Conservation (phyloP, 2,888 invertebrate species). For the Camponotus fellah region DNA sequence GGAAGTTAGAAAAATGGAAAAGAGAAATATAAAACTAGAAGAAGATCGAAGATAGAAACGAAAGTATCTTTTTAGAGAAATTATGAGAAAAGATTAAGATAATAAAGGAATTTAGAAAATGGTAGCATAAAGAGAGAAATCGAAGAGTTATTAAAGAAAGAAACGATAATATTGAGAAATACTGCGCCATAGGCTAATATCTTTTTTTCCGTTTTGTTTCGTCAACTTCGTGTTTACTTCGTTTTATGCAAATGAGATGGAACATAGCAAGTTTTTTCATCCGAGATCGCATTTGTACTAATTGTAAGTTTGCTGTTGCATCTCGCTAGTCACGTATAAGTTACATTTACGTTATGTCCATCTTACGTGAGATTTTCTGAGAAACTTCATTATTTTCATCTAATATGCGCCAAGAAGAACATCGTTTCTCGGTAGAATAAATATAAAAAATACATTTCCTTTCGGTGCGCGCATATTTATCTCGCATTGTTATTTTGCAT, state of each 20-base stretch:
- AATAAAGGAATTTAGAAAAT: neutral
- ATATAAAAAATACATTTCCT: neutral
- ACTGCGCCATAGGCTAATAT: neutral
- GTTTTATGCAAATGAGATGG: slow-evolving; percentile 22
- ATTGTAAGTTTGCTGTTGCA: neutral
- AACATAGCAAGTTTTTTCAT: slow-evolving; percentile 2
- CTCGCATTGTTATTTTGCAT: neutral
- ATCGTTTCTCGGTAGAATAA: neutral
- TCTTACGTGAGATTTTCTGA: neutral
- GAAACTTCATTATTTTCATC: slow-evolving; percentile 6
- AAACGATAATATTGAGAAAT: slow-evolving; percentile 11
- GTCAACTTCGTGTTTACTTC: slow-evolving; percentile 20
- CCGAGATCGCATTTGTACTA: neutral
- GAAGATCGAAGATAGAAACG: neutral
- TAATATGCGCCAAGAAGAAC: neutral
- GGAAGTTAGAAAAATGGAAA: too few relatives aligned
- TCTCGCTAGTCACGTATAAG: slow-evolving; percentile 13
- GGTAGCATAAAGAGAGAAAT: too few relatives aligned
- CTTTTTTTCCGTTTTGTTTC: slow-evolving; percentile 9
- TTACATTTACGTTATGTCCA: neutral
- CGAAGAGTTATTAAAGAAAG: neutral
- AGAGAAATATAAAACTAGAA: neutral
- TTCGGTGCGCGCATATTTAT: neutral
- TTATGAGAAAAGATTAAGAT: neutral
- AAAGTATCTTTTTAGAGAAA: too few relatives aligned